These are phyloP conservation scores for Acanthurus leucopareius DNA, from an alignment of 2,797 vertebrate genomes.

Conservation along the genomic window DNA sequence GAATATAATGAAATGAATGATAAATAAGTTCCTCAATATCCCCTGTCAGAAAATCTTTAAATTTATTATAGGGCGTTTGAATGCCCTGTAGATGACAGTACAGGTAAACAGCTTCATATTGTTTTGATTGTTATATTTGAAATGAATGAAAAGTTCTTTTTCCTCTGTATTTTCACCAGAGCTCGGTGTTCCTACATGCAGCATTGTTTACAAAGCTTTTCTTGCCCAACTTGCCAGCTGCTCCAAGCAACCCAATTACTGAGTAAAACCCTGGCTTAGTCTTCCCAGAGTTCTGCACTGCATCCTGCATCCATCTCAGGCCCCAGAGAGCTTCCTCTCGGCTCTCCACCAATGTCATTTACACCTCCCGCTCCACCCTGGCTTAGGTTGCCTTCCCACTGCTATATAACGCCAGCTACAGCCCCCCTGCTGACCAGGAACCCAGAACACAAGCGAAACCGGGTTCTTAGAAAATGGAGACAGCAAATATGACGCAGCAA, in stretches of 20 bases:
- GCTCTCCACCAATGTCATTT: slow-evolving; percentile 80
- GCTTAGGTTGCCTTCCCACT: slow-evolving; percentile 74
- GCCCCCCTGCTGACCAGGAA: slow-evolving; percentile 68
- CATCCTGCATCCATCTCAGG: slow-evolving; percentile 76
- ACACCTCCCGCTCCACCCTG: slow-evolving; percentile 73
- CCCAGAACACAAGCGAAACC: slow-evolving; percentile 65
- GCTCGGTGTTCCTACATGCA: slow-evolving; percentile 42
- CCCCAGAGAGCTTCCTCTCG: slow-evolving; percentile 76
- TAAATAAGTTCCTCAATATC: background rate
- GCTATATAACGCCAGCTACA: slow-evolving; percentile 71
- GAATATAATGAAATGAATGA: background rate
- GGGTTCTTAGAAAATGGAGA: slow-evolving; percentile 70
- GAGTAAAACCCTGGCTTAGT: slow-evolving; percentile 77
- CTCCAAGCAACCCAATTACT: slow-evolving; percentile 80
- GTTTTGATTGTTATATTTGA: slow-evolving; percentile 24
- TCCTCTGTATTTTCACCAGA: slow-evolving; percentile 39
- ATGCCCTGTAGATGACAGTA: background rate
- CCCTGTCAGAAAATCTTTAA: too few species aligned
- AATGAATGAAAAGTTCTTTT: slow-evolving; percentile 29
- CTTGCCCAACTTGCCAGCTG: slow-evolving; percentile 74
- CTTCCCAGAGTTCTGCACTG: slow-evolving; percentile 72
- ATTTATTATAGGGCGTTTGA: background rate
- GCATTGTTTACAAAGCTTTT: slow-evolving; percentile 76
- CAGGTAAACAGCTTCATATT: background rate
- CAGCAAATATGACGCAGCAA: slow-evolving; percentile 72